Base-by-base conservation (phyloP, 2,113 vertebrate species). In the Stigmatopora argus region DNA sequence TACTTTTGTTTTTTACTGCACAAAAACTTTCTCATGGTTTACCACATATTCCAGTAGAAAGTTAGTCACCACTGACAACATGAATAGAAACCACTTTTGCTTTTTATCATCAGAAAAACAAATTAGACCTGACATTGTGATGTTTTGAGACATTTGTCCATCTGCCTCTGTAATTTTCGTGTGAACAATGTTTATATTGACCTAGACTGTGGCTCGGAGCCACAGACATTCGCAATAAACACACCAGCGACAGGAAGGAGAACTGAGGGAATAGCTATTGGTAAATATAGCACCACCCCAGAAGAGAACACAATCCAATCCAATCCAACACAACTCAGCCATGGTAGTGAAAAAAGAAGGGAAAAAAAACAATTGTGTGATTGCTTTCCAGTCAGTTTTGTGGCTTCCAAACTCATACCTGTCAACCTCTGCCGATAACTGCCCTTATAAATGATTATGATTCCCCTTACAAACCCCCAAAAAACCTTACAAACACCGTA, bases 221-320 rank as follows among this genome's bases (percentile, higher is more conserved):
- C 90, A 83, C 89, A 90, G 83, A 84, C 82, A 89, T 90, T 57
- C 78, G 71, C 81, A 61, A 84, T 74, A 83, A 81, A 85, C 78
- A 78, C 74, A 85, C 74, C 79, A 75, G 75, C 49, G 65, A 64
- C 61, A 79, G 85, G 81, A 85, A 88, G 81, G 64, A 71, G 73
- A 75, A 64, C 64, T 78, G 80, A 76, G 72, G 23, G 53, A 31
- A 15, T 66, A 18, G 59, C 73, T 38, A 66, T 65, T 64, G 67
- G 80, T 86, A 83, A 83, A 88, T 77, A 81, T 88, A 87, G 68
- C 66, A 19, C 51, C 49, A 55, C 49, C 26, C 23, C 13, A 61
- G 41, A 23, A 12, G 19, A 49, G 44, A 21, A 62, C 15, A 45
- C 58, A 26, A n/a, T n/a, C n/a, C n/a, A n/a, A n/a, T n/a, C n/a